Conservation (phyloP, 1,140 invertebrate species). For the Caligus rogercresseyi region DNA sequence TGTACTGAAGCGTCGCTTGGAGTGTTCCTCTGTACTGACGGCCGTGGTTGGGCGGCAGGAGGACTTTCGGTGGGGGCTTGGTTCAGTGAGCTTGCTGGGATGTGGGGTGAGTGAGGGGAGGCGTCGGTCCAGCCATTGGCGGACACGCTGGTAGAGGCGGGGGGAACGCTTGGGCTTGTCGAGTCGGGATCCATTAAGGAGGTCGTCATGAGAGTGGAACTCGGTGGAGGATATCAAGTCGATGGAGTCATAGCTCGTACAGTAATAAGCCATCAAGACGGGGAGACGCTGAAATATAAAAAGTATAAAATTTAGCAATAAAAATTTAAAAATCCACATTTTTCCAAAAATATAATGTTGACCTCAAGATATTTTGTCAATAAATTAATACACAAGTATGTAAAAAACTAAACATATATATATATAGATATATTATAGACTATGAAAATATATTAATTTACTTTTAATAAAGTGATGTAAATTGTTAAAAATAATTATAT, state of each 20-base stretch:
- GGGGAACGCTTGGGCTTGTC: neutral
- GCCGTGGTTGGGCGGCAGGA: neutral
- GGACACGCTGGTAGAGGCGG: neutral
- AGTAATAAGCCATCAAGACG: constrained; percentile 35
- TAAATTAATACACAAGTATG: too few species aligned
- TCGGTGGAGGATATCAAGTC: neutral
- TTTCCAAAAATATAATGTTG: too few species aligned
- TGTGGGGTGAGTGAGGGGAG: neutral
- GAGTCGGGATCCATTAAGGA: neutral
- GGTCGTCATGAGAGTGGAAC: neutral
- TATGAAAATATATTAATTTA: too few species aligned
- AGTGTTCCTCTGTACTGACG: neutral
- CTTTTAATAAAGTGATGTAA: too few species aligned
- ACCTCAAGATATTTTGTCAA: too few species aligned
- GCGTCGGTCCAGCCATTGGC: neutral
- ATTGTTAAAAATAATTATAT: too few species aligned
- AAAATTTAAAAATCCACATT: too few species aligned
- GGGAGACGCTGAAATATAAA: too few species aligned
- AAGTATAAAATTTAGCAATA: too few species aligned
- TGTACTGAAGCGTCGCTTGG: neutral
- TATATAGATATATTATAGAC: too few species aligned
- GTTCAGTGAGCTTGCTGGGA: neutral
- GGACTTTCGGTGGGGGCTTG: neutral
- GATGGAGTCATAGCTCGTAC: neutral
- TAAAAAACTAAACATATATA: too few species aligned